phyloP scores from a whole-genome alignment of 2,797 vertebrate species.

The Gallinago stenura region DNA sequence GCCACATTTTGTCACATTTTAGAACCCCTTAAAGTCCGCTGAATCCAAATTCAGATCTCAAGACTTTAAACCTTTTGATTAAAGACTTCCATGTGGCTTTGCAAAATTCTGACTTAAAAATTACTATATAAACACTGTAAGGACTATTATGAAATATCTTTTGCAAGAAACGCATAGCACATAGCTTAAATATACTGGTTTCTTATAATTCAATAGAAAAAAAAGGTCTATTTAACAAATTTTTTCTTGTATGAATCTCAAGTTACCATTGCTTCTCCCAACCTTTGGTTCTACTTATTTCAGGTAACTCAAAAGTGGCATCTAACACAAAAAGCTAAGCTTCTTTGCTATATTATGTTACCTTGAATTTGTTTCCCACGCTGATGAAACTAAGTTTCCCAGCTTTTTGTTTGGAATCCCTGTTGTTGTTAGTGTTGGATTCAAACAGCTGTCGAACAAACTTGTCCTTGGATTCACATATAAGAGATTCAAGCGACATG shows the following conservation, averaged over 20 bases:
- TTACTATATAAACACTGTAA: neutral
- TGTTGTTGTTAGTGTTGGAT: conserved; percentile 89
- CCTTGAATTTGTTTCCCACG: conserved; percentile 98
- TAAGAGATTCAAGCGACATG: conserved; percentile 92
- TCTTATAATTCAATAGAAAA: neutral
- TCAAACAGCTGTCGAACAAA: conserved; percentile 92
- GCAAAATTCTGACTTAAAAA: neutral
- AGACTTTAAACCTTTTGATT: neutral
- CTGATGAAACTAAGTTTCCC: conserved; percentile 98
- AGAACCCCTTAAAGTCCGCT: neutral
- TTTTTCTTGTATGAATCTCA: neutral
- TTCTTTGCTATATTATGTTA: conserved; percentile 58
- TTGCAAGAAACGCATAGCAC: neutral
- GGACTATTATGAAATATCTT: neutral
- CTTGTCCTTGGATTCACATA: conserved; percentile 94
- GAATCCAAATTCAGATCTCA: neutral
- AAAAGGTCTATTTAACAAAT: neutral
- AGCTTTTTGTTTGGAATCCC: conserved; percentile 92
- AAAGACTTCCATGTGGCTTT: neutral
- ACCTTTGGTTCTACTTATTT: neutral
- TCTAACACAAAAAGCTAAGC: neutral
- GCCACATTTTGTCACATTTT: neutral
- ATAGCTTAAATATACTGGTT: neutral
- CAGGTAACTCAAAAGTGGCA: neutral
- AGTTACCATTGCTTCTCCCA: neutral